Conservation (phyloP, 2,113 vertebrate species). For the Ictidomys tridecemlineatus region DNA sequence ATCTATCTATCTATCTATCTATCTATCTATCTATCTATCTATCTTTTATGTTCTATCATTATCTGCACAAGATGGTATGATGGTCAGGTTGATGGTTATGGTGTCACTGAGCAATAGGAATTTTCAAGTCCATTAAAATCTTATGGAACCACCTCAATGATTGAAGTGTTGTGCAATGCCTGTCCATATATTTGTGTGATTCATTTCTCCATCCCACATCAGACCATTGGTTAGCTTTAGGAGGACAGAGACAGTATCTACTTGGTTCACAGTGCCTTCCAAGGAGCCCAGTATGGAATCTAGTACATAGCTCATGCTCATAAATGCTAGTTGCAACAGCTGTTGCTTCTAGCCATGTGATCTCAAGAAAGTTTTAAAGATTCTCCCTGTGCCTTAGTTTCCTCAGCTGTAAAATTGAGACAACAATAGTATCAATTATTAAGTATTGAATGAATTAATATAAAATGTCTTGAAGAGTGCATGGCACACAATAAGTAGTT, state of each 20-base stretch:
- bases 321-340: background rate
- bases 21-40: too few species aligned
- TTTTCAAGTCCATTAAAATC: background rate
- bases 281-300: background rate
- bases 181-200: background rate
- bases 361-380: background rate
- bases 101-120: background rate
- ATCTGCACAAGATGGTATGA: background rate
- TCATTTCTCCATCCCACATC: background rate
- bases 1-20: too few species aligned
- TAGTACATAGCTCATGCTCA: background rate
- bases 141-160: background rate
- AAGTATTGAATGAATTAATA: background rate
- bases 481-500: background rate
- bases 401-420: background rate
- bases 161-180: too few species aligned
- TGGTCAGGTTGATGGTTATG: background rate
- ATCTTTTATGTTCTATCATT: too few species aligned
- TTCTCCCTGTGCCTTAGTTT: background rate
- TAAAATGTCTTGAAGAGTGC: background rate
- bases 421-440: background rate
- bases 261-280: background rate
- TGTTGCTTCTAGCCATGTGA: fast-evolving
- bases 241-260: background rate
- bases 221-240: background rate